These are phyloP conservation scores for Premnoplex brunnescens DNA, from an alignment of 2,797 vertebrate genomes.

Conservation along the genomic window DNA sequence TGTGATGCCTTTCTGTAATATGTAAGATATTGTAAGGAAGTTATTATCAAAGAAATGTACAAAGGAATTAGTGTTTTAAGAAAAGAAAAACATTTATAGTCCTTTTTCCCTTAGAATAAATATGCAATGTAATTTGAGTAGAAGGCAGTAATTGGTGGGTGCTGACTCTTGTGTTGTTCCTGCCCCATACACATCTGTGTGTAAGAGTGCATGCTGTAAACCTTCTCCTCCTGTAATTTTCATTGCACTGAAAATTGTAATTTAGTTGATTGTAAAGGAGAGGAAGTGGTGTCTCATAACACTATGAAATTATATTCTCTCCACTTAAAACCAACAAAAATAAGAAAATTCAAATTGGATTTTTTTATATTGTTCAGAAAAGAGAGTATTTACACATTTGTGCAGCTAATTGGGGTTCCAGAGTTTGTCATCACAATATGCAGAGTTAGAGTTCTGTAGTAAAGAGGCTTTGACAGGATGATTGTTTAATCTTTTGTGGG, in stretches of 20 bases:
- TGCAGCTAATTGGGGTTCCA: not conserved
- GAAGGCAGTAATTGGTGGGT: constrained; percentile 60
- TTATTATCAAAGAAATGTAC: constrained; percentile 38
- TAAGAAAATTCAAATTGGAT: not conserved
- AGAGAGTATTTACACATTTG: not conserved
- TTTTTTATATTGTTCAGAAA: not conserved
- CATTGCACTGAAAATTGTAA: constrained; percentile 31
- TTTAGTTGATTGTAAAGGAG: constrained; percentile 11
- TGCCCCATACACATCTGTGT: not conserved
- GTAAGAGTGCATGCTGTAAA: constrained; percentile 37
- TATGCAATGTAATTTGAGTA: constrained; percentile 30
- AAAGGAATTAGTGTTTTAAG: constrained; percentile 38
- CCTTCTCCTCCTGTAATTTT: constrained; percentile 49
- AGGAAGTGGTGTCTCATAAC: constrained; percentile 6
- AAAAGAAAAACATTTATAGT: constrained; percentile 56
- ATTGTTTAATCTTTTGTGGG: not conserved
- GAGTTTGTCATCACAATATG: not conserved
- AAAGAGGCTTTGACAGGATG: not conserved
- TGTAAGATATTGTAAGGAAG: not conserved
- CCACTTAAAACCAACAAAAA: not conserved
- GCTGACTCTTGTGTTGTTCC: constrained; percentile 40
- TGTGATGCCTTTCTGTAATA: constrained; percentile 14
- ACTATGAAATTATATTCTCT: not conserved
- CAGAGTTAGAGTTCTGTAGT: not conserved
- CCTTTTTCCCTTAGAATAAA: constrained; percentile 26